Conservation (phyloP, 1,140 invertebrate genomes). For the Drosophila parabipectinata region DNA sequence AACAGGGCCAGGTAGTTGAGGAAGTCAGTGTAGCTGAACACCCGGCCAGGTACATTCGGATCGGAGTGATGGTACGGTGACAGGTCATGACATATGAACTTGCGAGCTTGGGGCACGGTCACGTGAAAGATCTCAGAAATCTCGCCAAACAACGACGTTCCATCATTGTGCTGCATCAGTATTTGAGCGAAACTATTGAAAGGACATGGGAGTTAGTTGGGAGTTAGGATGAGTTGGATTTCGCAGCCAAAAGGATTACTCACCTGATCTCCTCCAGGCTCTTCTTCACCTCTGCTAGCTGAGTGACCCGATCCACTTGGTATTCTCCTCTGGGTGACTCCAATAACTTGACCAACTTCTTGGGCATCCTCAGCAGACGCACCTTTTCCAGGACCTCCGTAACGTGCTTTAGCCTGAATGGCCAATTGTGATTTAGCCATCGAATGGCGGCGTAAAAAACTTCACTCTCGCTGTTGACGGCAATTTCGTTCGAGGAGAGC, state of each 20-base stretch:
- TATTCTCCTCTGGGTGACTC: neutral
- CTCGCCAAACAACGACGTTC: neutral
- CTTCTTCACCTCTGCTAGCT: neutral
- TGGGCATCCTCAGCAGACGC: slow-evolving; percentile 12
- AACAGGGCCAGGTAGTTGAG: slow-evolving; percentile 29
- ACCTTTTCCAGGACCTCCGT: slow-evolving; percentile 12
- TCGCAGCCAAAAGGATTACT: neutral
- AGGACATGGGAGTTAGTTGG: neutral
- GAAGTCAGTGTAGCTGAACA: slow-evolving; percentile 46
- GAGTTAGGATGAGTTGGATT: neutral
- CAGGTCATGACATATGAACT: slow-evolving; percentile 38
- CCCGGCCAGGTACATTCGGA: neutral
- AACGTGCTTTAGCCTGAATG: neutral
- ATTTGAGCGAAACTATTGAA: slow-evolving; percentile 15
- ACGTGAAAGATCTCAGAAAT: slow-evolving; percentile 19
- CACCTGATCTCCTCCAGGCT: slow-evolving; percentile 1
- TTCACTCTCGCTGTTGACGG: slow-evolving; percentile 48
- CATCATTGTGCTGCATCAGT: slow-evolving; percentile 16
- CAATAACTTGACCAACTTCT: slow-evolving; percentile 5
- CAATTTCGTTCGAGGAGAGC: slow-evolving; percentile 31
- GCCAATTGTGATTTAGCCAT: slow-evolving; percentile 52
- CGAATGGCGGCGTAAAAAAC: slow-evolving; percentile 49
- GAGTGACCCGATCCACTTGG: slow-evolving; percentile 8
- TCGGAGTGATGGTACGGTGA: slow-evolving; percentile 31
- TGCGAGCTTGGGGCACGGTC: neutral